Percentiles rank a stretch among this genome's conserved stretches.
phyloP scores from a whole-genome alignment of 1,140 invertebrate species.

The Amphibalanus amphitrite region DNA sequence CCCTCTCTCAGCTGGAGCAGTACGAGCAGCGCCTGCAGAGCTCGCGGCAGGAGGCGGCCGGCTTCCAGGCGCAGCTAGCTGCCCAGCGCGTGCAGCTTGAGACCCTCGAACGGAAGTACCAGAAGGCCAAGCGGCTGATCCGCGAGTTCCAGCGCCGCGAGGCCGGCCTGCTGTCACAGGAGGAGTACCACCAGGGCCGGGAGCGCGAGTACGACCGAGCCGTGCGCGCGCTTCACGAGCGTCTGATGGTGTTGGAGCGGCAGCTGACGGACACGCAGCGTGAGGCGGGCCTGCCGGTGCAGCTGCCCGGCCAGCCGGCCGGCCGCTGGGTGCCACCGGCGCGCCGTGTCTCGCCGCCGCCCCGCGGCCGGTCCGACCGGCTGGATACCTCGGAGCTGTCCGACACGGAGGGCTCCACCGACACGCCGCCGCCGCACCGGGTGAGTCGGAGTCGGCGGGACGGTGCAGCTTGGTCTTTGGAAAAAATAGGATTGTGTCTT shows the following conservation, averaged over 20 bases:
- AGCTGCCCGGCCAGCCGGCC: constrained; percentile 40
- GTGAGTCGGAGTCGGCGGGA: neutral
- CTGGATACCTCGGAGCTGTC: neutral
- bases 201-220: constrained; percentile 71
- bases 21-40: constrained; percentile 44
- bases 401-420: neutral
- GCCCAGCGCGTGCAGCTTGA: constrained; percentile 52
- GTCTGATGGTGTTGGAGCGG: constrained; percentile 38
- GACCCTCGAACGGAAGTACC: constrained; percentile 84
- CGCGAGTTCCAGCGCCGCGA: constrained; percentile 60
- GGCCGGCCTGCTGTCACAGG: constrained; percentile 47
- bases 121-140: constrained; percentile 63
- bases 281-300: constrained; percentile 67
- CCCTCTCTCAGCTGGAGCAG: constrained; percentile 45
- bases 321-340: neutral
- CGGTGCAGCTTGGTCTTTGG: too few relatives aligned
- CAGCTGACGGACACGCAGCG: constrained; percentile 62
- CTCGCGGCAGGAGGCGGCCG: constrained; percentile 48
- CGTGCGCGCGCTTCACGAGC: constrained; percentile 8
- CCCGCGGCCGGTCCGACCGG: neutral
- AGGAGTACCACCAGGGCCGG: constrained; percentile 62
- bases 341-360: too few relatives aligned
- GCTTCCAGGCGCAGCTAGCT: constrained; percentile 50
- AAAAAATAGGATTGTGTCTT: too few relatives aligned
- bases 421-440: too few relatives aligned